Evolutionary conservation across 2,113 vertebrate species (phyloP), one percentile per base, ranked within the genome.

Genomic region (Gracilinanus agilis): DNA sequence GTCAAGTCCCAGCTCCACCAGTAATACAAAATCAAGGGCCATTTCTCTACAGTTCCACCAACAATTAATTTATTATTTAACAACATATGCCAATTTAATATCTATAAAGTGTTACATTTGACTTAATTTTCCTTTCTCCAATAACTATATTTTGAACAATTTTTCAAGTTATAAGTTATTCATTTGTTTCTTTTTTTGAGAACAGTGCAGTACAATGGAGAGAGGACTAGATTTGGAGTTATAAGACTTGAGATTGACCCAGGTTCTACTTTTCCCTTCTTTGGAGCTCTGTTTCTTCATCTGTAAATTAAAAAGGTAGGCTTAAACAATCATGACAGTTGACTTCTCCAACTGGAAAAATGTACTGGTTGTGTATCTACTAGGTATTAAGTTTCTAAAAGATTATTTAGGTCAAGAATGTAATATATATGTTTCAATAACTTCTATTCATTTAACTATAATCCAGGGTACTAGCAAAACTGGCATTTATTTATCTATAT

Each of bases 281-380:
- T 67, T 67, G 34, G 10, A 25, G 3, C 25, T 67, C 58, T 12
- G 58, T 61, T 67, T 61, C 58, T 61, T 67, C 58, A 67, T 34
- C 58, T 75, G 6, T 75, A 40, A 75, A 75, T 21, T n/a, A 11
- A 40, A 75, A 75, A 75, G 21, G 11, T 5, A 96, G 92, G 75
- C 89, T 96, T 94, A 75, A n/a, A 97, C 88, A 96, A 92, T 97
- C 93, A 96, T 95, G 93, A 96, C 93, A 95, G 90, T 96, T 97
- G 97, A 97, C 97, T 96, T 92, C 94, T 94, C 55, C 24, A 83
- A 88, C 44, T 95, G 97, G 97, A 98, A 98, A 98, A 98, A 97
- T 90, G 75, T 94, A 95, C 94, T 96, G 94, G 93, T 93, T 94
- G 55, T 75, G 95, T 92, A 83, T 96, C 88, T 93, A 95, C 24